Conservation (phyloP, 2,888 invertebrate species). For the Eretmocerus hayati region DNA sequence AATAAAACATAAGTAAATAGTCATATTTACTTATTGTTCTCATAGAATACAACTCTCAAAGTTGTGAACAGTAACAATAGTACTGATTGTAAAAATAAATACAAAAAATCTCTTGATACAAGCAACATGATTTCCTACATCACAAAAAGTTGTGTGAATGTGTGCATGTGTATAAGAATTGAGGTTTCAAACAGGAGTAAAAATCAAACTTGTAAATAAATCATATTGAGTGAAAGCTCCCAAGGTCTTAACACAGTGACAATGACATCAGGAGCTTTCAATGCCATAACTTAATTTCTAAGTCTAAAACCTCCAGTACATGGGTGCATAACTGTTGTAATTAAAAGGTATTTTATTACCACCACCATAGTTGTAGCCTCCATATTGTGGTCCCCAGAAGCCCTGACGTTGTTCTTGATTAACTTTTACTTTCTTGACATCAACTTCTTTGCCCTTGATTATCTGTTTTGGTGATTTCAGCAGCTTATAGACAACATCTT, state of each 20-base stretch:
- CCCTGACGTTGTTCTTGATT: slow-evolving; percentile 48
- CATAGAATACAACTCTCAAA: slow-evolving; percentile 13
- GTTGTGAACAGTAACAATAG: slow-evolving; percentile 8
- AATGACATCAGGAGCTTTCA: slow-evolving; percentile 21
- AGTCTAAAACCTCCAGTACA: slow-evolving; percentile 7
- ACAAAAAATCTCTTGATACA: slow-evolving; percentile 20
- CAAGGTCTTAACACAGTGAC: slow-evolving; percentile 22
- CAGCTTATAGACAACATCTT: slow-evolving; percentile 54
- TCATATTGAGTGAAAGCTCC: slow-evolving; percentile 20
- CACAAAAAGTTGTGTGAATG: slow-evolving; percentile 10
- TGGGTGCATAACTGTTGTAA: slow-evolving; percentile 9
- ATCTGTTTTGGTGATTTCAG: slow-evolving; percentile 54
- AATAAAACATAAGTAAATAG: slow-evolving; percentile 20
- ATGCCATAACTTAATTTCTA: background rate
- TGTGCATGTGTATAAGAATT: slow-evolving; percentile 12
- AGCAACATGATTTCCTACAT: slow-evolving; percentile 16
- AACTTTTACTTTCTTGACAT: slow-evolving; percentile 52
- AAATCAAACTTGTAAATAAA: slow-evolving; percentile 19
- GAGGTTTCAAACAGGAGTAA: slow-evolving; percentile 4
- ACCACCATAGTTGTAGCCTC: slow-evolving; percentile 38
- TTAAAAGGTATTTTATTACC: slow-evolving; percentile 40
- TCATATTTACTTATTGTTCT: slow-evolving; percentile 12
- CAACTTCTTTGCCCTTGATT: slow-evolving; percentile 56
- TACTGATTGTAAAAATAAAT: slow-evolving; percentile 17
- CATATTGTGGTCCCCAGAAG: slow-evolving; percentile 43